These are phyloP conservation scores for Dermatemys mawii DNA, from an alignment of 2,113 vertebrate species.

Conservation along the genomic window DNA sequence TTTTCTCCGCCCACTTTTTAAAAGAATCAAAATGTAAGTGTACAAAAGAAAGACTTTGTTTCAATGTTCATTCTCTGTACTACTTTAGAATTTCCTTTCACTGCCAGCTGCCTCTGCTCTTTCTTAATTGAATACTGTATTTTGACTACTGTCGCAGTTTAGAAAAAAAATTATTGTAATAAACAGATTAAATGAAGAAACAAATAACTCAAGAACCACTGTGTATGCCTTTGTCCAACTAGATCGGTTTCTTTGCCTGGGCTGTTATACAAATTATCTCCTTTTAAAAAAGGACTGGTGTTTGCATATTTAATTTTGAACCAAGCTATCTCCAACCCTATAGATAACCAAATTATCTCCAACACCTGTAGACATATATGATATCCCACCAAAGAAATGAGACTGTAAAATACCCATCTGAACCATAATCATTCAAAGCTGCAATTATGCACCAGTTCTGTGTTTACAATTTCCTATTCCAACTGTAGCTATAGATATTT, in stretches of 20 bases:
- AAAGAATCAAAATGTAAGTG: neutral
- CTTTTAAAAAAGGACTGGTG: neutral
- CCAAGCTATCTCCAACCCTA: neutral
- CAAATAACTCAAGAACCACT: neutral
- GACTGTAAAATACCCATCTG: neutral
- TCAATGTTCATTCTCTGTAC: neutral
- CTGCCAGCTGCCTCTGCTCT: neutral
- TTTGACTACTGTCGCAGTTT: neutral
- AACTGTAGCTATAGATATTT: neutral
- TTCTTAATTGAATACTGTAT: neutral
- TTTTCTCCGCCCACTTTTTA: neutral
- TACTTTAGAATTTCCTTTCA: neutral
- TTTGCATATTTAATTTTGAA: neutral
- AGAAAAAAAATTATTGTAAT: neutral
- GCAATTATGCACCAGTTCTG: fast-evolving
- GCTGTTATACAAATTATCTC: fast-evolving
- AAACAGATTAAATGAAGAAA: neutral
- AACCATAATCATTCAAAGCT: neutral
- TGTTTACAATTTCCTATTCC: neutral
- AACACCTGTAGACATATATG: fast-evolving
- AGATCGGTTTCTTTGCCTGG: neutral
- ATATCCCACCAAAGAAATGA: fast-evolving
- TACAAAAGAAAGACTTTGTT: neutral
- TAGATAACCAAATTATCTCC: neutral
- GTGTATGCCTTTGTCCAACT: neutral